These are phyloP conservation scores for Alcis repandata DNA, from an alignment of 2,888 invertebrate genomes.

Conservation along the genomic window DNA sequence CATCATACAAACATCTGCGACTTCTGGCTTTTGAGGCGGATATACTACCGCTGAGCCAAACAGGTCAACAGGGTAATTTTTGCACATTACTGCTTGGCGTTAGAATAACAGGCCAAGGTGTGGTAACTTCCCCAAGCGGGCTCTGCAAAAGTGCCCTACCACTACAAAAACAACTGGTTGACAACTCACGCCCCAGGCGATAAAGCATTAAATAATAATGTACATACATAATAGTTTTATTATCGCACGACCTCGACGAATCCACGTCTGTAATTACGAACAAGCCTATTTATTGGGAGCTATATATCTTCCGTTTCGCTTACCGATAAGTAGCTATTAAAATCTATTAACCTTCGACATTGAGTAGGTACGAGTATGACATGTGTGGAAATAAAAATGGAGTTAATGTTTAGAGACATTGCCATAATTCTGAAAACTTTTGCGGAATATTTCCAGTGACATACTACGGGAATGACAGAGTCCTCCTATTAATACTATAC, in stretches of 20 bases:
- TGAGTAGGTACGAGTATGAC: constrained; percentile 34
- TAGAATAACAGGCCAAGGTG: too few relatives aligned
- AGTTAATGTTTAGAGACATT: constrained; percentile 40
- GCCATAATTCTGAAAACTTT: constrained; percentile 10
- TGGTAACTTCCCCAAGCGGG: too few relatives aligned
- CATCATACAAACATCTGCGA: too few relatives aligned
- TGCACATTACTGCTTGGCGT: too few relatives aligned
- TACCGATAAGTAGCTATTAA: constrained; percentile 51
- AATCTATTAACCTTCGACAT: constrained; percentile 55
- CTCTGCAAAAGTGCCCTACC: too few relatives aligned
- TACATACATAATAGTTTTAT: constrained; percentile 61
- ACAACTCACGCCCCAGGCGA: constrained; percentile 45
- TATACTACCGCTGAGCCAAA: too few relatives aligned
- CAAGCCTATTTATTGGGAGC: constrained; percentile 48
- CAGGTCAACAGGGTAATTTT: too few relatives aligned
- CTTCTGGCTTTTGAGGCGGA: too few relatives aligned
- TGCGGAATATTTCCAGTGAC: too few relatives aligned
- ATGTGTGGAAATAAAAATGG: constrained; percentile 32
- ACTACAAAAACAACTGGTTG: constrained; percentile 3
- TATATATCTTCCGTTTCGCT: constrained; percentile 59
- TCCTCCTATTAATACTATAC: too few relatives aligned
- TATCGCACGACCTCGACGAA: constrained; percentile 61
- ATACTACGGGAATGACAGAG: too few relatives aligned
- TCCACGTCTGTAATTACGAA: constrained; percentile 50
- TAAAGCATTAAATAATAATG: constrained; percentile 52